Evolutionary conservation across 1,140 invertebrate species (phyloP), one percentile per base, ranked within the genome.

Genomic region (Coenobita brevimanus): DNA sequence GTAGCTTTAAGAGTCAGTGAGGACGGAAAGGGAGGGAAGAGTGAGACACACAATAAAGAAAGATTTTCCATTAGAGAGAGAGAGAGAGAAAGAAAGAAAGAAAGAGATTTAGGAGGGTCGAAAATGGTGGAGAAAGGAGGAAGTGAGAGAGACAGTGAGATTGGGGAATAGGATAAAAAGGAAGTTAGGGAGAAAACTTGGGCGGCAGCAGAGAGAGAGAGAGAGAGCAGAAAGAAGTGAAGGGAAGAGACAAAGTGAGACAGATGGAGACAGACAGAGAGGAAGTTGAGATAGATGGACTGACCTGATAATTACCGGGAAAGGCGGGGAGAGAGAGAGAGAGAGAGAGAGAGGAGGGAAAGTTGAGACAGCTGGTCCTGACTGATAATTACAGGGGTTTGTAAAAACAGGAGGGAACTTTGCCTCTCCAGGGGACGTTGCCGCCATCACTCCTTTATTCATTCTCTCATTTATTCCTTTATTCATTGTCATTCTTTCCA

Each of bases 281-380:
- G 15, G n/a, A n/a, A n/a, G n/a, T n/a, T n/a, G n/a, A n/a, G n/a
- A n/a, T n/a, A n/a, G n/a, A n/a, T n/a, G n/a, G n/a, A n/a, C n/a
- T n/a, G n/a, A n/a, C n/a, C n/a, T n/a, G n/a, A n/a, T n/a, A n/a
- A n/a, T n/a, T n/a, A 67, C 13, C 27, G 10, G n/a, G 1, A 67
- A 33, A 21, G 62, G 10, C 3, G 10, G 62, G 36, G 62, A 21
- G 15, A 2, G 62, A 67, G 62, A 67, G 62, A 67, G 62, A 67
- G 62, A 67, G 62, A 67, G 62, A 67, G 62, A 67, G 62, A 67
- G 62, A 67, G 62, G 36, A 33, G 36, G 62, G 36, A 10, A 13
- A 57, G 13, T n/a, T 10, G n/a, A 57, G 54, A n/a, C 13, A 57
- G 13, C 64, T 67, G 64, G 21, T 67, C 21, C 30, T 67, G 64